These are phyloP conservation scores for Urocynchramus pylzowi DNA, from an alignment of 2,113 vertebrate genomes.

Conservation along the genomic window DNA sequence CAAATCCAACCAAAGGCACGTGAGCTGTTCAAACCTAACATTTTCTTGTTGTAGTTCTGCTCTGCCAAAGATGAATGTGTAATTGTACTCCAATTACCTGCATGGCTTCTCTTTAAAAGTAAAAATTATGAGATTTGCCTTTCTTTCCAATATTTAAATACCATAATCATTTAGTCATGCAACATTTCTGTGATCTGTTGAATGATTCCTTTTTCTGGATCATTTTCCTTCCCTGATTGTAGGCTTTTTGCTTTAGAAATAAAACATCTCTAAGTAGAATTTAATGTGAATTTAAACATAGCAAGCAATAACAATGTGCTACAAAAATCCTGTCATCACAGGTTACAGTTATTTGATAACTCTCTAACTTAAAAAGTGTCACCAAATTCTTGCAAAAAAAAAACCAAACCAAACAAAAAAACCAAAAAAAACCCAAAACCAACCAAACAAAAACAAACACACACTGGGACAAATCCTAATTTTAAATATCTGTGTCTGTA, in stretches of 20 bases:
- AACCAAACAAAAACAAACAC: too few species aligned
- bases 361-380: background rate
- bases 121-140: conserved; percentile 43
- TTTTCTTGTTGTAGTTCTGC: conserved; percentile 53
- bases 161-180: conserved; percentile 43
- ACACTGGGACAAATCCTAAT: background rate
- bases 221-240: background rate
- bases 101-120: conserved; percentile 25
- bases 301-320: background rate
- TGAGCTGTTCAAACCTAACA: background rate
- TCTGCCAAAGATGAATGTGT: conserved; percentile 37
- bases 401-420: background rate
- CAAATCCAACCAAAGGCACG: background rate
- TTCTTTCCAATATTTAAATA: conserved; percentile 47
- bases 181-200: conserved; percentile 31
- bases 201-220: conserved; percentile 49
- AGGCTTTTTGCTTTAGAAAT: conserved; percentile 28
- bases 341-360: background rate
- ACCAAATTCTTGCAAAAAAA: background rate
- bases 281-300: background rate
- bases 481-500: background rate
- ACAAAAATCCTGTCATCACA: background rate
- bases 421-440: background rate
- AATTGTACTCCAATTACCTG: conserved; percentile 15
- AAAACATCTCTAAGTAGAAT: background rate